These are phyloP conservation scores for Exaiptasia diaphana DNA, from an alignment of 64 coral and sea anemone genomes.

Conservation along the genomic window DNA sequence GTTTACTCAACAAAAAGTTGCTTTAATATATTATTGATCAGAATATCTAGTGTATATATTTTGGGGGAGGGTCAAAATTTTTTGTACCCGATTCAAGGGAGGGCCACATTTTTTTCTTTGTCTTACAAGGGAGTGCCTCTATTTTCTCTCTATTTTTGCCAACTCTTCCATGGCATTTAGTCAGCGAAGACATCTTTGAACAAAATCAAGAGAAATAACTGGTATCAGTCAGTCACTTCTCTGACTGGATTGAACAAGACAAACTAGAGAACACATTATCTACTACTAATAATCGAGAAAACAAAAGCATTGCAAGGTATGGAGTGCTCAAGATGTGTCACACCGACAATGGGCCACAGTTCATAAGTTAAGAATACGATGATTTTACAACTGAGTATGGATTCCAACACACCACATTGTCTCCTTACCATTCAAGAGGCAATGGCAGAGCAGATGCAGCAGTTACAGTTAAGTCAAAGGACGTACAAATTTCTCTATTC, in stretches of 20 bases:
- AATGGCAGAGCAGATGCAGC: slow-evolving; percentile 47
- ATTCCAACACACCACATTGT: slow-evolving; percentile 23
- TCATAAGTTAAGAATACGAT: slow-evolving; percentile 12
- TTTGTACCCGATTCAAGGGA: too few species aligned
- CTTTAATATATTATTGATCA: slow-evolving; percentile 45
- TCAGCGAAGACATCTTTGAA: slow-evolving; percentile 33
- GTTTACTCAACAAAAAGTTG: too few species aligned
- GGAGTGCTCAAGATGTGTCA: slow-evolving; percentile 31
- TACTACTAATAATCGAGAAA: slow-evolving; percentile 14
- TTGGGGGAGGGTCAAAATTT: neutral
- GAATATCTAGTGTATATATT: slow-evolving; percentile 38
- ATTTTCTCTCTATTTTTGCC: slow-evolving; percentile 39
- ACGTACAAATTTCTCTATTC: slow-evolving; percentile 20
- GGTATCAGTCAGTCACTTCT: slow-evolving; percentile 50
- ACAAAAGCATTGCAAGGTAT: slow-evolving; percentile 32
- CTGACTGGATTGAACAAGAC: slow-evolving; percentile 48
- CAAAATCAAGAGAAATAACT: slow-evolving; percentile 22
- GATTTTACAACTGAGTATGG: slow-evolving; percentile 5
- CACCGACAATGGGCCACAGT: slow-evolving; percentile 43
- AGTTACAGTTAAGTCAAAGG: slow-evolving; percentile 29
- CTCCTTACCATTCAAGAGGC: slow-evolving; percentile 44
- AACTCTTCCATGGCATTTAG: slow-evolving; percentile 30
- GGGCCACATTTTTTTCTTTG: too few species aligned
- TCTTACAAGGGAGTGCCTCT: too few species aligned
- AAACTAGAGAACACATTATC: slow-evolving; percentile 26